Conservation (phyloP, 2,888 invertebrate genomes). For the Drosophila pseudotakahashii region DNA sequence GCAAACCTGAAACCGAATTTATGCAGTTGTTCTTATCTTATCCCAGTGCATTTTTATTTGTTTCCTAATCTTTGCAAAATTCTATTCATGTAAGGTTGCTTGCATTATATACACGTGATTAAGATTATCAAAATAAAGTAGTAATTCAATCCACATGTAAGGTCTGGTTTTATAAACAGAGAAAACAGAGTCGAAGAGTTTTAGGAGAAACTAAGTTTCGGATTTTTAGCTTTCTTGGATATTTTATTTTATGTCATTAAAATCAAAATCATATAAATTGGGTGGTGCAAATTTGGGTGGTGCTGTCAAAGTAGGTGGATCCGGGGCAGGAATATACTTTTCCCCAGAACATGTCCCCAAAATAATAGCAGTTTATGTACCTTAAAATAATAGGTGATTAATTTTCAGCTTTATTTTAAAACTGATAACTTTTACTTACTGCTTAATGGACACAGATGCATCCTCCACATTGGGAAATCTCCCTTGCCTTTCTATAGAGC, state of each 20-base stretch:
- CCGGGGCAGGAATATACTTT: not conserved
- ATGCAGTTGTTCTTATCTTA: conserved; percentile 38
- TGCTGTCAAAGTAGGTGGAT: not conserved
- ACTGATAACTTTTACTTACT: not conserved
- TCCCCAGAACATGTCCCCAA: not conserved
- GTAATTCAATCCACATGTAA: not conserved
- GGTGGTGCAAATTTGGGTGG: not conserved
- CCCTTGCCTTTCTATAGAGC: not conserved
- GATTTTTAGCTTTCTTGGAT: no score
- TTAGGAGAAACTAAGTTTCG: no score
- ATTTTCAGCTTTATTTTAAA: no score
- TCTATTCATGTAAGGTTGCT: not conserved
- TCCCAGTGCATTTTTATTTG: conserved; percentile 21
- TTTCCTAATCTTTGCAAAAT: not conserved
- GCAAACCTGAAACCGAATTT: conserved; percentile 7
- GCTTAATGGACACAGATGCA: not conserved
- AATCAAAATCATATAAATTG: not conserved
- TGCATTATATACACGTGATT: not conserved
- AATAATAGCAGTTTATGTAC: not conserved
- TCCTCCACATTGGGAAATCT: not conserved
- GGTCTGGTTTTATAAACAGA: no score
- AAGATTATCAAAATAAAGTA: not conserved
- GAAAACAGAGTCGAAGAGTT: no score
- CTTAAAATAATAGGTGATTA: not conserved
- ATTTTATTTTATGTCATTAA: no score